Evolutionary conservation across 2,888 invertebrate genomes (phyloP).

Genomic region (Nematopogon swammerdamellus): DNA sequence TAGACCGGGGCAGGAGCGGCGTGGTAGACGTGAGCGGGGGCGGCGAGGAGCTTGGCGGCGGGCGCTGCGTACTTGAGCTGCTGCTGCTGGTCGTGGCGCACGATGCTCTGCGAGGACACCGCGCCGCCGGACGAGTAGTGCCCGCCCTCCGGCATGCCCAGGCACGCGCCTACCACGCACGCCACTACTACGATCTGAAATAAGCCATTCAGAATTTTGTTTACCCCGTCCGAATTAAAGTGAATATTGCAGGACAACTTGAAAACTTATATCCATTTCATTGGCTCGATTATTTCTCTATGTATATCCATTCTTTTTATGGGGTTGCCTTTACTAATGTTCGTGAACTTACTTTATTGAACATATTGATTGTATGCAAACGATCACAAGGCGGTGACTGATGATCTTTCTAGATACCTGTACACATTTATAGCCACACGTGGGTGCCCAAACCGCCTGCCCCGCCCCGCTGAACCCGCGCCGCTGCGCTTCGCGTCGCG

Average conservation of each 20-base stretch:
- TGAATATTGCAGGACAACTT: too few relatives aligned
- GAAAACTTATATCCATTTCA: too few relatives aligned
- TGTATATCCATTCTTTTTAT: too few relatives aligned
- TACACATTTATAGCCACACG: neutral
- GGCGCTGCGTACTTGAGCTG: slow-evolving; percentile 10
- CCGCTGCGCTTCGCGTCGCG: too few relatives aligned
- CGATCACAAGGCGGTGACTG: neutral
- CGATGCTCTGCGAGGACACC: slow-evolving; percentile 37
- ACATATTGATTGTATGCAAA: neutral
- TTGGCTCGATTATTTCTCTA: too few relatives aligned
- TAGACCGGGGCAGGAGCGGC: slow-evolving; percentile 15
- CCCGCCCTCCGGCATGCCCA: slow-evolving; percentile 9
- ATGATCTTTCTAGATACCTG: neutral
- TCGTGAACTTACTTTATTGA: neutral
- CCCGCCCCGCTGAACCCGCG: neutral
- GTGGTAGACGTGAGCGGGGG: slow-evolving; percentile 9
- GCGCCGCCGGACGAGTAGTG: slow-evolving; percentile 17
- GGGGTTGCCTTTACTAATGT: too few relatives aligned
- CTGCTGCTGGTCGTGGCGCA: slow-evolving; percentile 28
- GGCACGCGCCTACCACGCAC: neutral
- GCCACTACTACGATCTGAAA: neutral
- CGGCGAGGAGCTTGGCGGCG: slow-evolving; percentile 3
- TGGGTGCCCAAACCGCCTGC: neutral
- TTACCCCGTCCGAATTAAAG: too few relatives aligned
- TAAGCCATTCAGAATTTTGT: too few relatives aligned